Conservation (phyloP, 2,888 invertebrate genomes). For the Nemotelus nigrinus region DNA sequence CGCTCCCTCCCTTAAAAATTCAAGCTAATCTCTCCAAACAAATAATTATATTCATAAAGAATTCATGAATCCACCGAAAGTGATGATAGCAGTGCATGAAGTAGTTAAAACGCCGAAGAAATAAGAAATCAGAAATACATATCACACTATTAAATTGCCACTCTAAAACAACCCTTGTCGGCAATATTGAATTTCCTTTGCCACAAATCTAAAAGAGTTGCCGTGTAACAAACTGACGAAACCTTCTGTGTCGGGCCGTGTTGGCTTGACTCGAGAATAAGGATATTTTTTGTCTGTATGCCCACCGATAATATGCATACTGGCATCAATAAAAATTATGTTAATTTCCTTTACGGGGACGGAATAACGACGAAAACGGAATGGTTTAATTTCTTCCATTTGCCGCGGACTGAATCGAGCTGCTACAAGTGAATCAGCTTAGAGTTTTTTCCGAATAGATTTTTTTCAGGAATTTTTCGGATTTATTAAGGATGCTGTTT, state of each 20-base stretch:
- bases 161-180: constrained; percentile 38
- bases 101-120: constrained; percentile 26
- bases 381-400: too few species aligned
- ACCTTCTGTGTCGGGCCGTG: neutral
- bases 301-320: neutral
- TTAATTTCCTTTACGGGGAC: too few species aligned
- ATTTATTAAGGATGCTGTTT: neutral
- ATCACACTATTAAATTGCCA: constrained; percentile 4
- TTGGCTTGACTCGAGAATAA: neutral
- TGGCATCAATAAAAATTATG: constrained; percentile 10
- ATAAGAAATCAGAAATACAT: constrained; percentile 23
- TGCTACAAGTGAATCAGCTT: too few species aligned
- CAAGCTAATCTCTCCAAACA: neutral
- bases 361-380: too few species aligned
- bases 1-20: too few species aligned
- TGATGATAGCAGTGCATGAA: constrained; percentile 33
- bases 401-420: too few species aligned
- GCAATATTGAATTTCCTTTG: constrained; percentile 7
- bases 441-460: constrained; percentile 16
- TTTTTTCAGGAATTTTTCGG: constrained; percentile 16
- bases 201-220: constrained; percentile 4
- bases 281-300: constrained; percentile 10
- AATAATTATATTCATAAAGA: constrained; percentile 38
- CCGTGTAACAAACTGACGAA: neutral
- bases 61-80: constrained; percentile 26